Percentiles rank a stretch among this genome's conserved stretches.
Conservation (phyloP, 2,797 vertebrate genomes). For the Pseudomugil tenellus region DNA sequence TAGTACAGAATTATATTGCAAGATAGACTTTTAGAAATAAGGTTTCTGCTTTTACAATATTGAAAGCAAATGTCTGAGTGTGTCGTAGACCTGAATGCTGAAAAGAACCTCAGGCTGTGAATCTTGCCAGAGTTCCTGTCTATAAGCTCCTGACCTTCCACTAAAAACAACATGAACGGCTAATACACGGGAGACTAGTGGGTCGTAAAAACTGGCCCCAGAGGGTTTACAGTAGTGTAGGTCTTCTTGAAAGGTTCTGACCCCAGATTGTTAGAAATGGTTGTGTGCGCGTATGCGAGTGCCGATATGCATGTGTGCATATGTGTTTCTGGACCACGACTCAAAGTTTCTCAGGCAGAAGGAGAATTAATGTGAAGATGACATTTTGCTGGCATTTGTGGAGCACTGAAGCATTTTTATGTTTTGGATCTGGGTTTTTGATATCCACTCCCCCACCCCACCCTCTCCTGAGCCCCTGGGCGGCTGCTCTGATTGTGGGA, state of each 20-base stretch:
- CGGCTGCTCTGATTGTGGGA: conserved; percentile 65
- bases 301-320: conserved; percentile 27
- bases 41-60: conserved; percentile 21
- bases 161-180: conserved; percentile 47
- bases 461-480: conserved; percentile 58
- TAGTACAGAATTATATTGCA: neutral
- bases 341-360: conserved; percentile 37
- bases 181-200: conserved; percentile 20
- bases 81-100: conserved; percentile 16
- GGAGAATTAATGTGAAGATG: conserved; percentile 76
- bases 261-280: conserved; percentile 37
- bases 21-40: conserved; percentile 23
- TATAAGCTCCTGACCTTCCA: conserved; percentile 44
- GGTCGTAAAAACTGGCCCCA: conserved; percentile 48
- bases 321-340: conserved; percentile 42
- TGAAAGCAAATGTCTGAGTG: conserved; percentile 27
- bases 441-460: conserved; percentile 37
- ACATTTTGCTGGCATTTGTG: conserved; percentile 76
- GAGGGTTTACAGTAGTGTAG: conserved; percentile 39
- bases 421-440: conserved; percentile 73
- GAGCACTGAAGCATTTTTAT: conserved; percentile 65
- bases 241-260: conserved; percentile 63
- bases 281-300: conserved; percentile 22
- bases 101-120: conserved; percentile 28
- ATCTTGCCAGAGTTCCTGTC: conserved; percentile 39